Evolutionary conservation across 2,888 invertebrate species (phyloP), one percentile per base, ranked within the genome.

Genomic region (Diplazon laetatorius): DNA sequence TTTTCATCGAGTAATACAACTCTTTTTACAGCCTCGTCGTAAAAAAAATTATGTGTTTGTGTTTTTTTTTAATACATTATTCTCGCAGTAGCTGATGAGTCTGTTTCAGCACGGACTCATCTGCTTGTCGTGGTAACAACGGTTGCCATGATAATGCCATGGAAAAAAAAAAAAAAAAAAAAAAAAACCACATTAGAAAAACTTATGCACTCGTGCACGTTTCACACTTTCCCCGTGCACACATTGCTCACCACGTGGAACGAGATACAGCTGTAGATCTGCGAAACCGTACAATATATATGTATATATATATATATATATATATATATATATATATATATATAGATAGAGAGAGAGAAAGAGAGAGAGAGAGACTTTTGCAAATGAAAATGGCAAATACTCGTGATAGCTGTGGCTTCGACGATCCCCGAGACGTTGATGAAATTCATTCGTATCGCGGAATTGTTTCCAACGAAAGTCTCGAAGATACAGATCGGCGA

Each of bases 401-500:
- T n/a, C n/a, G n/a, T n/a, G n/a, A n/a, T n/a, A n/a, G n/a, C n/a
- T n/a, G n/a, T n/a, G n/a, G n/a, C n/a, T n/a, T n/a, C n/a, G n/a
- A n/a, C n/a, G n/a, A n/a, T n/a, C n/a, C n/a, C n/a, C n/a, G n/a
- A n/a, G n/a, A n/a, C n/a, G n/a, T n/a, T n/a, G n/a, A n/a, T n/a
- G n/a, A n/a, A n/a, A n/a, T n/a, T n/a, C n/a, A n/a, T n/a, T n/a
- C n/a, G n/a, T n/a, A n/a, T n/a, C n/a, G n/a, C n/a, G n/a, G n/a
- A n/a, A n/a, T n/a, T n/a, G n/a, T n/a, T n/a, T n/a, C n/a, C n/a
- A n/a, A n/a, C n/a, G n/a, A n/a, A n/a, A n/a, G n/a, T n/a, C n/a
- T n/a, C 20, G 14, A 12, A 18, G 30, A 30, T 48, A 73, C 66
- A 30, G 50, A 25, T 37, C 35, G 59, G 39, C n/a, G 8, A n/a